Percentiles rank a stretch among this genome's conserved stretches.
Evolutionary conservation across 2,888 invertebrate species (phyloP).

Genomic region (Agonopterix arenella): DNA sequence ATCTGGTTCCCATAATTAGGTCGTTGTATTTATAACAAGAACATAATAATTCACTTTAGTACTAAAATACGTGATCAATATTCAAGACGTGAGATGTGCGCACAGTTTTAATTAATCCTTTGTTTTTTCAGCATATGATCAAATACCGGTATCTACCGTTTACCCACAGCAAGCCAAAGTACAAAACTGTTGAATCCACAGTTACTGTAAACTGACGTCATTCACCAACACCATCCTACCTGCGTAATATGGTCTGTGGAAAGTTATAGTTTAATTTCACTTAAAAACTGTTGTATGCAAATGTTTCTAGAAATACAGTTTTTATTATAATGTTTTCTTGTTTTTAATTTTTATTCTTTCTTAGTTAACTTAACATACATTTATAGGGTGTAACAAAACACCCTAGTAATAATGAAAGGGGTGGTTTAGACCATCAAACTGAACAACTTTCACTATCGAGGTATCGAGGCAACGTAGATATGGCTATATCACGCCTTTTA

Average conservation of each 20-base stretch:
- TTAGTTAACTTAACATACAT: neutral
- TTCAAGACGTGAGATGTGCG: no score
- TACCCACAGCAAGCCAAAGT: slow-evolving; percentile 97
- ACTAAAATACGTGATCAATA: no score
- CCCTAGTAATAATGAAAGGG: no score
- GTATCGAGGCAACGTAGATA: no score
- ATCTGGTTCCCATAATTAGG: no score
- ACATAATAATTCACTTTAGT: no score
- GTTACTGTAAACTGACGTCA: slow-evolving; percentile 62
- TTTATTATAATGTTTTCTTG: slow-evolving; percentile 61
- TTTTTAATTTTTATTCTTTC: slow-evolving; percentile 25
- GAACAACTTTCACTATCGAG: no score
- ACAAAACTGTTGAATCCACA: slow-evolving; percentile 79
- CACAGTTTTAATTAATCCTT: slow-evolving; percentile 4
- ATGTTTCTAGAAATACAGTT: slow-evolving; percentile 71
- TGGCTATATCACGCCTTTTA: no score
- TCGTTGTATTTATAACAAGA: no score
- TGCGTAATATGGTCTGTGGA: slow-evolving; percentile 16
- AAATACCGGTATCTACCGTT: slow-evolving; percentile 99
- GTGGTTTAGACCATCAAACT: no score
- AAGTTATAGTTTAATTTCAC: slow-evolving; percentile 40
- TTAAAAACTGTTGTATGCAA: slow-evolving; percentile 66
- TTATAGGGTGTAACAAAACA: no score
- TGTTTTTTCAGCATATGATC: slow-evolving; percentile 95
- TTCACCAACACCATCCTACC: slow-evolving; percentile 8